A percentile compares a stretch with the other conserved stretches of the same genome.
These are phyloP conservation scores for Calameuta filiformis DNA, from an alignment of 2,888 invertebrate genomes.

Conservation along the genomic window DNA sequence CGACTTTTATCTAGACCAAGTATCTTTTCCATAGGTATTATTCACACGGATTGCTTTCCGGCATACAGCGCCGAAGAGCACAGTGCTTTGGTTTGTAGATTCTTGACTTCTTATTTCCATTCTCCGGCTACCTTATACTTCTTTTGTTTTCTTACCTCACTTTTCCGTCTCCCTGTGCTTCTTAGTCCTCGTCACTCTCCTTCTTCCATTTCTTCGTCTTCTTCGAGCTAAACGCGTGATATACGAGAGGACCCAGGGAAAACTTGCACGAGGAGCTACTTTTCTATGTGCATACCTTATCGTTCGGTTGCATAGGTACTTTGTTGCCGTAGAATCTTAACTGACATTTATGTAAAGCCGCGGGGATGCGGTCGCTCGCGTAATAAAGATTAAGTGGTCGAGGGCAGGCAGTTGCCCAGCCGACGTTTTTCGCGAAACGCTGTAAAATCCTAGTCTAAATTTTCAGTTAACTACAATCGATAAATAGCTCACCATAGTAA, in stretches of 20 bases:
- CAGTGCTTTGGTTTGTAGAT: constrained; percentile 33
- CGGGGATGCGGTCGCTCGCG: constrained; percentile 23
- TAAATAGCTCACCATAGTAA: background rate
- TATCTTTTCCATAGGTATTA: background rate
- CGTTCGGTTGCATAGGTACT: constrained; percentile 24
- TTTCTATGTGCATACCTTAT: constrained; percentile 37
- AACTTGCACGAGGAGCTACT: constrained; percentile 29
- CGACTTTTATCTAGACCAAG: background rate
- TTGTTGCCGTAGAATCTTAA: constrained; percentile 31
- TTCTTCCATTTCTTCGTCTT: background rate
- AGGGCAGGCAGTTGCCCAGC: background rate
- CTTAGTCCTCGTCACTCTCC: background rate
- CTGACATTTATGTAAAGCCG: constrained; percentile 37
- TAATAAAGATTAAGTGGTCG: constrained; percentile 37
- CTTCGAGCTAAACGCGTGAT: constrained; percentile 21
- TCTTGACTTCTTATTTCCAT: constrained; percentile 19
- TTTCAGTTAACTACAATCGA: background rate
- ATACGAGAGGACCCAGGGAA: constrained; percentile 26
- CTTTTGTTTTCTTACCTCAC: background rate
- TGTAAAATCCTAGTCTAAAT: background rate
- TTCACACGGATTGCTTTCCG: constrained; percentile 2
- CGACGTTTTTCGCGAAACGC: background rate
- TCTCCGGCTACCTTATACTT: background rate
- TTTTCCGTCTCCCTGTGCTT: background rate
- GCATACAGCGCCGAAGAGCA: background rate